Percentiles rank a stretch among this genome's conserved stretches.
phyloP scores from a whole-genome alignment of 2,797 vertebrate genomes.

The Sebastes steindachneri region DNA sequence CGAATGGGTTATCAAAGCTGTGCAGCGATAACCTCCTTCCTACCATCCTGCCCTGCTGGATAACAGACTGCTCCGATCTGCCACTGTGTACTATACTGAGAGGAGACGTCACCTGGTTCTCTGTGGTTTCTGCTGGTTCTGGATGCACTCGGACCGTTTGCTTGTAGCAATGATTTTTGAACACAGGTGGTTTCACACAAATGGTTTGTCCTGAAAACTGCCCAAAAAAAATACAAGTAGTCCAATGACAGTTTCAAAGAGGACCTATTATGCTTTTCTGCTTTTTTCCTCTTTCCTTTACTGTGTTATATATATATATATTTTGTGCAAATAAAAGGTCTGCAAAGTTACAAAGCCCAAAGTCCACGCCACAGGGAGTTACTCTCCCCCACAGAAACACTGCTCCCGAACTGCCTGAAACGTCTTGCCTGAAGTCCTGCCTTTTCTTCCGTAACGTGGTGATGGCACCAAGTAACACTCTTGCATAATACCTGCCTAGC shows the following conservation, averaged over 20 bases:
- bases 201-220: background rate
- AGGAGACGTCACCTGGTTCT: background rate
- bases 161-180: background rate
- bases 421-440: accelerated
- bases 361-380: too few species aligned
- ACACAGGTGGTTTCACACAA: background rate
- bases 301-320: too few species aligned
- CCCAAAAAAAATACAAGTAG: background rate
- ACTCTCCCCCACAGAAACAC: too few species aligned
- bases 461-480: too few species aligned
- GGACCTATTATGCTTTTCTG: too few species aligned
- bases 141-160: background rate
- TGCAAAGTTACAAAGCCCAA: too few species aligned
- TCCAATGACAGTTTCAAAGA: background rate
- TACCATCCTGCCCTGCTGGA: background rate
- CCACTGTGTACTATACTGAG: slow-evolving; percentile 3
- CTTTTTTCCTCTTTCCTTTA: too few species aligned
- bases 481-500: too few species aligned
- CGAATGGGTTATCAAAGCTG: slow-evolving; percentile 94
- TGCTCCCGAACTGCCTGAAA: too few species aligned
- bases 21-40: slow-evolving; percentile 70
- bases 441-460: too few species aligned
- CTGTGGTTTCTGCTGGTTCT: background rate
- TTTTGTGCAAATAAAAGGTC: too few species aligned
- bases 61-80: background rate